Base-by-base conservation (phyloP, 2,797 vertebrate species). In the Babyrousa celebensis region DNA sequence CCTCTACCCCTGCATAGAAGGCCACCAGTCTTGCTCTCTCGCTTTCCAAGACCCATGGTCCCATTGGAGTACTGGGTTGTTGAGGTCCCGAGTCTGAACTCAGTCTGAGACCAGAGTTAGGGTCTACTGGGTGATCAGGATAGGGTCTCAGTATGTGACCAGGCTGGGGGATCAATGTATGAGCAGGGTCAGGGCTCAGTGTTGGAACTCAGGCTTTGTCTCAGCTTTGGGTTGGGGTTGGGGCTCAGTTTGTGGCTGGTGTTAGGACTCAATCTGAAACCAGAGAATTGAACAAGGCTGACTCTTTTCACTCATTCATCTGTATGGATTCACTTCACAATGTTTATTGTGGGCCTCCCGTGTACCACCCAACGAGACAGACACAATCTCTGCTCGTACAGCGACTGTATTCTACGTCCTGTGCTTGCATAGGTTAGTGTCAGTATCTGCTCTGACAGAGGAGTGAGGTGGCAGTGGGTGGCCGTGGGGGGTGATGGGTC, bases 401-500 rank as follows among this genome's bases (percentile, higher is more conserved):
- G 6, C 56, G 63, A 72, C 43, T n/a, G 2, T 29, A 10, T 36
- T 74, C 89, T 11, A 0, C 29, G 5, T 21, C 10, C 17, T 65
- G 29, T 25, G 78, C 2, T 77, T 43, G 20, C 10, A 12, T 5
- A 27, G 70, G 62, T 43, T n/a, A 1, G 12, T 11, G n/a, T 74
- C 77, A 6, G 0, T 27, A 58, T 15, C 80, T 67, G 62, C 27
- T 10, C 80, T 52, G 3, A 15, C 6, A 36, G 32, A 32, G 48
- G 1, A 4, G 7, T 14, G 12, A 40, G 6, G 32, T 40, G 5
- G 58, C 5, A 0, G 7, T 23, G n/a, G 3, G 48, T 18, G 15
- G 16, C 43, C 5, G 43, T 48, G 43, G 43, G 43, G 6, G 43
- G 43, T 10, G 3, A 36, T 18, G 15, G 18, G 17, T 36, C 52